These are phyloP conservation scores for Cryptotermes secundus DNA, from an alignment of 1,140 invertebrate genomes.

Conservation along the genomic window DNA sequence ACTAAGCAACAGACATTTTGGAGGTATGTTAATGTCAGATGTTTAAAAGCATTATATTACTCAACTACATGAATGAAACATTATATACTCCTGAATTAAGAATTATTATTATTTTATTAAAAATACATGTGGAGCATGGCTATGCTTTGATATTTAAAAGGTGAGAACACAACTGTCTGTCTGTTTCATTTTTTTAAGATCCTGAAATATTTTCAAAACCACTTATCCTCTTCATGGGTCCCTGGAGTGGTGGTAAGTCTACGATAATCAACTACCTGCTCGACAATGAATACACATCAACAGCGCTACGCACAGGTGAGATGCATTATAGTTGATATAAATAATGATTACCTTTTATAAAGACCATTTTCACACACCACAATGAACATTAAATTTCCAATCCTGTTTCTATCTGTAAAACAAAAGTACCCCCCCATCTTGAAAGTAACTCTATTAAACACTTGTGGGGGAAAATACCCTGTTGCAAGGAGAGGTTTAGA, in stretches of 20 bases:
- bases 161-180: no score
- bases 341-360: no score
- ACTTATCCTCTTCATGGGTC: conserved; percentile 88
- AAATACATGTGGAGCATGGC: no score
- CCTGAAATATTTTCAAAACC: conserved; percentile 95
- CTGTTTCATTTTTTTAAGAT: conserved; percentile 57
- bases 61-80: neutral
- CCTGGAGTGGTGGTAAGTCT: conserved; percentile 94
- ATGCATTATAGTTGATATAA: conserved; percentile 13
- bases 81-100: no score
- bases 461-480: no score
- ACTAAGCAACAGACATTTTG: conserved; percentile 87
- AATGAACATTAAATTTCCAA: no score
- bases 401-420: neutral
- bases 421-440: no score
- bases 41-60: no score
- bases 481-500: no score
- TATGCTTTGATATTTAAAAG: no score
- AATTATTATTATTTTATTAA: neutral
- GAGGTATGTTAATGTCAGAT: conserved; percentile 51
- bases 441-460: no score
- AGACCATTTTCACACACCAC: no score
- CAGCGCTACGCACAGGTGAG: conserved; percentile 81
- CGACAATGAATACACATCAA: conserved; percentile 79
- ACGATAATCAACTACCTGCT: conserved; percentile 91